Percentiles rank a stretch among this genome's conserved stretches.
phyloP scores from a whole-genome alignment of 2,797 vertebrate species.

The Tragelaphus eurycerus region DNA sequence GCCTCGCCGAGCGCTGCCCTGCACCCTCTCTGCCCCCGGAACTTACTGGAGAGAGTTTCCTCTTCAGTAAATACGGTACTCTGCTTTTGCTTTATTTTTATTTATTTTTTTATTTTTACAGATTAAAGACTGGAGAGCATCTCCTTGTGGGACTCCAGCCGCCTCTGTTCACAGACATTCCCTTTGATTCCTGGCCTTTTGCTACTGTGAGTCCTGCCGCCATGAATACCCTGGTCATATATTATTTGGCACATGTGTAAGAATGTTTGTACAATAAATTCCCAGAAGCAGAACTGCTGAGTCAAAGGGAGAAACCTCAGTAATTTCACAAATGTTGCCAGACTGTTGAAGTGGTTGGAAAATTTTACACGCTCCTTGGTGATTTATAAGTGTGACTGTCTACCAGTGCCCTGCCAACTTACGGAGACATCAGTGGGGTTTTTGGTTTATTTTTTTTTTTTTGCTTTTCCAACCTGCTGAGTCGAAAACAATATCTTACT shows the following conservation, averaged over 20 bases:
- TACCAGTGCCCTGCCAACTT: fast-evolving
- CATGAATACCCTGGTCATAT: fast-evolving
- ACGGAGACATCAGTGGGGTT: fast-evolving
- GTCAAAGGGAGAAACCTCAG: not conserved
- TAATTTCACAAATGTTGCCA: not conserved
- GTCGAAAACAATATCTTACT: fast-evolving
- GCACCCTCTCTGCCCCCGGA: fast-evolving
- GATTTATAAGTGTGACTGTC: fast-evolving
- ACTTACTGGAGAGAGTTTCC: fast-evolving
- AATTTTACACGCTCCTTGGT: not conserved
- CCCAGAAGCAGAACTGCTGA: not conserved
- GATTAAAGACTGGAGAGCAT: not conserved
- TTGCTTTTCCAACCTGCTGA: not conserved
- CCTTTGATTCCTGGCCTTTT: fast-evolving
- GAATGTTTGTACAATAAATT: not conserved
- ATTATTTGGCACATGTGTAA: fast-evolving
- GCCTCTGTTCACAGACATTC: fast-evolving
- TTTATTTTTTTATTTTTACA: not conserved
- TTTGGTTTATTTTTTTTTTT: too few relatives aligned
- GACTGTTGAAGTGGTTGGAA: not conserved
- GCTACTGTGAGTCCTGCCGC: fast-evolving
- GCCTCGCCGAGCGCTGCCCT: fast-evolving
- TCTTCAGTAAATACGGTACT: not conserved
- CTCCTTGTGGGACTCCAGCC: fast-evolving
- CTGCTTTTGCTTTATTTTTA: not conserved